Evolutionary conservation across 2,797 vertebrate species (phyloP).

Genomic region (Sebastes jordani): DNA sequence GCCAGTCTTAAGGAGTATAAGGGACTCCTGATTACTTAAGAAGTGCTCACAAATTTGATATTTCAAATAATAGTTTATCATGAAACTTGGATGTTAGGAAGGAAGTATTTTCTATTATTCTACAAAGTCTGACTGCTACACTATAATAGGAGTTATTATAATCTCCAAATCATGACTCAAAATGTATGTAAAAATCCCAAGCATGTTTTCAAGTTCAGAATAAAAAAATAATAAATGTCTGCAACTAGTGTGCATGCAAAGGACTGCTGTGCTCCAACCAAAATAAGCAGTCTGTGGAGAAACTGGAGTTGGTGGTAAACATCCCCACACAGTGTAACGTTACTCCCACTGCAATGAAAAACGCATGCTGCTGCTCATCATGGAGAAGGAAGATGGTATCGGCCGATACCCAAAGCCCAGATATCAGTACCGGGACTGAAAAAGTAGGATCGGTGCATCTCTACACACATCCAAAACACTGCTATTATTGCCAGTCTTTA

Average conservation of each 20-base stretch:
- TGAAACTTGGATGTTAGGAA: background rate
- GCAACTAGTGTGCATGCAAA: background rate
- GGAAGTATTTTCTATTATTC: background rate
- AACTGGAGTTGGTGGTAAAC: conserved; percentile 62
- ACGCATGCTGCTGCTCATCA: conserved; percentile 67
- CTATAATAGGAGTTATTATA: background rate
- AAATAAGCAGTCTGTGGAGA: conserved; percentile 10
- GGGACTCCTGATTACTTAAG: too few relatives aligned
- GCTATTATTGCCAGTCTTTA: background rate
- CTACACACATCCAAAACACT: background rate
- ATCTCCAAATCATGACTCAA: background rate
- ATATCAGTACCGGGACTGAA: too few relatives aligned
- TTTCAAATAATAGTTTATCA: background rate
- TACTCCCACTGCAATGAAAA: conserved; percentile 77
- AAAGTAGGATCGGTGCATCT: too few relatives aligned
- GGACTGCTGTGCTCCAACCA: background rate
- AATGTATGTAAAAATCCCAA: background rate
- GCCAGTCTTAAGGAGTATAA: too few relatives aligned
- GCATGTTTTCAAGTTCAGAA: background rate
- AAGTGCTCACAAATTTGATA: background rate
- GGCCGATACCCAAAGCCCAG: too few relatives aligned
- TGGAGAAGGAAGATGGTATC: too few relatives aligned
- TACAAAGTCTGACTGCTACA: background rate
- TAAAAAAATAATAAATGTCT: background rate
- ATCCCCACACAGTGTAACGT: conserved; percentile 57